Base-by-base conservation (phyloP, 1,140 invertebrate genomes). In the Coenobita brevimanus region DNA sequence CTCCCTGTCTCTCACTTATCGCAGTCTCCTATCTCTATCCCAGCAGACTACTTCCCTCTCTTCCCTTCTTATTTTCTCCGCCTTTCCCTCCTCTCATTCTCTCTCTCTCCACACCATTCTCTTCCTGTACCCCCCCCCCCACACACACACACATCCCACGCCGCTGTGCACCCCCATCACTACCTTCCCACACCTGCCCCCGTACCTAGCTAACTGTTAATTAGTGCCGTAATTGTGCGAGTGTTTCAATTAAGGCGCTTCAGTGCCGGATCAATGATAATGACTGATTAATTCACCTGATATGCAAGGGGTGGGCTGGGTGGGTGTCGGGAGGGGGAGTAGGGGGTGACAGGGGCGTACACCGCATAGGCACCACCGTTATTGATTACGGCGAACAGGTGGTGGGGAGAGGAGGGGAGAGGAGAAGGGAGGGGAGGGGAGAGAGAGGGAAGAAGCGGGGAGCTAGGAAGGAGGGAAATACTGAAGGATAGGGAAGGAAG, bases 261-360 rank as follows among this genome's bases (percentile, higher is more conserved):
- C 64, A 69, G 64, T 69, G 64, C 15, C 33, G 64, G 64, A 69
- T 69, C 64, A 69, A 69, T 69, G n/a, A 15, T 69, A 69, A 69
- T 69, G 64, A 69, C 64, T 69, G 64, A 69, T 69, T 69, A 69
- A 69, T 69, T 69, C 64, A 69, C 64, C 64, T 69, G 64, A 69
- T 69, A 69, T 69, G 64, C 64, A 17, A 43, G 33, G 60, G 33
- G 54, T 33, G 76, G 21, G 76, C 33, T 10, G 30, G 38, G 27
- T 33, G 38, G 36, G 57, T 30, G 27, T 30, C 15, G 60, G 17
- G 60, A 41, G 36, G 30, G 38, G 43, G 24, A 36, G 41, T 50
- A 64, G n/a, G 76, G 17, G 54, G n/a, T 50, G 2, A 33, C 4
- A 36, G 15, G 41, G 8, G 50, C 30, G 24, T 1, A 38, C 24